Evolutionary conservation across 2,113 vertebrate species (phyloP), one percentile per base, ranked within the genome.

Genomic region (Ranitomeya variabilis): DNA sequence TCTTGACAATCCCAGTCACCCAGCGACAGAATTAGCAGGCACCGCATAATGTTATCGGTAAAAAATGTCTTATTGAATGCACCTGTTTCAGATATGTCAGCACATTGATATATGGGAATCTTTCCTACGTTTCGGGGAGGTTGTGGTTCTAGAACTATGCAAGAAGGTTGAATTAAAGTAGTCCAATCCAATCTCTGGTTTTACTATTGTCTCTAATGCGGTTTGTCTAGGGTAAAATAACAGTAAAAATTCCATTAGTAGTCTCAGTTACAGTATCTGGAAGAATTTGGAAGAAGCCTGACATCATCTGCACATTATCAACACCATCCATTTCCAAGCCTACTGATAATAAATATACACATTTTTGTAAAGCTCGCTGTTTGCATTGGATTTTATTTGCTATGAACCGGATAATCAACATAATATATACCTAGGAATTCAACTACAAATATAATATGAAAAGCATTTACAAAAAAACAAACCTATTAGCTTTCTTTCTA

Each of bases 221-320:
- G 82, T 84, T 84, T 69, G 23, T 55, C 82, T 69, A 67, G 45
- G 66, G 66, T 55, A 71, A 84, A 69, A 69, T 84, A 66, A 69
- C 82, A 84, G 82, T 67, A 69, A 84, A 60, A 69, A 69, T 69
- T 71, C 82, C 64, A 84, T 69, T 54, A 83, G 45, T 52, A n/a
- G 62, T 54, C 37, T 83, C 78, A 80, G 78, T 80, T 81, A 81
- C 79, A 81, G 51, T 54, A 84, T 83, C 78, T 37, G 11, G 37
- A 57, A 81, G 79, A 81, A 69, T 71, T 71, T 84, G 82, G 82
- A 84, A n/a, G 66, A 67, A 69, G 60, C 21, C 52, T 52, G n/a
- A 84, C 66, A 71, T 84, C 52, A 55, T 84, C 66, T 84, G 82
- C 64, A 69, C 64, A 55, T 14, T 84, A 52, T 85, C 69, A 74